Conservation (phyloP, 2,113 vertebrate species). For the Colius striatus region DNA sequence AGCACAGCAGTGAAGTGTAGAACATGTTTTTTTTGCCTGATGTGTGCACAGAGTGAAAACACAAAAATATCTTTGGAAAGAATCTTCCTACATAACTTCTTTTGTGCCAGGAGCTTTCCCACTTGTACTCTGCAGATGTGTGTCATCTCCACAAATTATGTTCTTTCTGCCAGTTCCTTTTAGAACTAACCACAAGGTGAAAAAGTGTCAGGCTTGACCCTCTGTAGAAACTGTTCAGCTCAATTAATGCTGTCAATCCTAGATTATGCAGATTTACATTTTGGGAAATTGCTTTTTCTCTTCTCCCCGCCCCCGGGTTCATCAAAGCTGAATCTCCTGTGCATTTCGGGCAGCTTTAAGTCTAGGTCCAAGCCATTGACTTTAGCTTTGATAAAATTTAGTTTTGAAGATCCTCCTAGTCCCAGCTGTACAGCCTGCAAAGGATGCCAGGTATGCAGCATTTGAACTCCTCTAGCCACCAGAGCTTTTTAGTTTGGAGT, state of each 20-base stretch:
- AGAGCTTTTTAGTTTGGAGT: background rate
- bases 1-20: background rate
- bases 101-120: background rate
- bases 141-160: background rate
- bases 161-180: background rate
- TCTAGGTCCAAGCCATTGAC: background rate
- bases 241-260: background rate
- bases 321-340: background rate
- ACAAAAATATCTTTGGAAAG: background rate
- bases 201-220: background rate
- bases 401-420: background rate
- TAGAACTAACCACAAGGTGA: background rate
- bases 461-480: background rate
- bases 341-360: background rate
- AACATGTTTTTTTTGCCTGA: background rate
- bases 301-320: background rate
- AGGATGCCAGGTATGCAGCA: background rate
- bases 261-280: background rate
- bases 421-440: background rate
- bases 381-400: background rate
- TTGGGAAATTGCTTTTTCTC: slow-evolving; percentile 3
- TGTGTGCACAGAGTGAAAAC: background rate
- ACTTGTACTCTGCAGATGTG: background rate
- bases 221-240: background rate
- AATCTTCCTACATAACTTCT: background rate